These are phyloP conservation scores for Odontesthes bonariensis DNA, from an alignment of 2,113 vertebrate genomes.

Conservation along the genomic window DNA sequence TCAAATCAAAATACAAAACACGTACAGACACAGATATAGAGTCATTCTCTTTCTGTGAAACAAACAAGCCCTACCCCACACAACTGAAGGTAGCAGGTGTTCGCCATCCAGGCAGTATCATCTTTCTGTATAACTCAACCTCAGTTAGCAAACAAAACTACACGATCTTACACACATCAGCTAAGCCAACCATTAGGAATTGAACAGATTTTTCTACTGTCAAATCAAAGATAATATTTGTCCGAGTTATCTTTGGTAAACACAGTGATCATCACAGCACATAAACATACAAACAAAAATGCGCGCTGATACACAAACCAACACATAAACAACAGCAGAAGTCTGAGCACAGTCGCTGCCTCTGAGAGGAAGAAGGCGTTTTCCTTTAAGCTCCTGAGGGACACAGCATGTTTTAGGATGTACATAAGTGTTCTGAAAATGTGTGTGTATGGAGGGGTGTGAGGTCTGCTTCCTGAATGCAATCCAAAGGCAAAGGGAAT, in stretches of 20 bases:
- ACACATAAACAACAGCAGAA: slow-evolving; percentile 20
- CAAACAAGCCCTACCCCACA: neutral
- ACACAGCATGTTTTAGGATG: slow-evolving; percentile 73
- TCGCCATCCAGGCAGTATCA: neutral
- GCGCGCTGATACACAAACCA: slow-evolving; percentile 3
- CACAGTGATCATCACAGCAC: slow-evolving; percentile 10
- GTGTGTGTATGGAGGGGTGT: slow-evolving; percentile 34
- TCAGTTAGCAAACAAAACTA: neutral
- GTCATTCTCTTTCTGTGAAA: neutral
- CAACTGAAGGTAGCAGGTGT: neutral
- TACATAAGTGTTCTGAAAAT: slow-evolving; percentile 67
- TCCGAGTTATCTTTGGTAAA: slow-evolving; percentile 30
- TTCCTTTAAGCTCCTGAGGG: slow-evolving; percentile 68
- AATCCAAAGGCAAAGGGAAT: slow-evolving; percentile 63
- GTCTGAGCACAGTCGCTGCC: slow-evolving; percentile 35
- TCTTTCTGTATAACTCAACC: neutral
- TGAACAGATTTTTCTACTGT: slow-evolving; percentile 5
- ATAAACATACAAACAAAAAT: slow-evolving; percentile 20
- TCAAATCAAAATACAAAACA: too few relatives aligned
- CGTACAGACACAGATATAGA: too few relatives aligned
- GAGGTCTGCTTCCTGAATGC: slow-evolving; percentile 68
- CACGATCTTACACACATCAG: neutral
- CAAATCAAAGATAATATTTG: slow-evolving; percentile 28
- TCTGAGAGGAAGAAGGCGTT: slow-evolving; percentile 75
- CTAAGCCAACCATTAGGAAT: neutral